A percentile compares a stretch with the other conserved stretches of the same genome.
Evolutionary conservation across 2,113 vertebrate genomes (phyloP).

Genomic region (Dicentrarchus labrax): DNA sequence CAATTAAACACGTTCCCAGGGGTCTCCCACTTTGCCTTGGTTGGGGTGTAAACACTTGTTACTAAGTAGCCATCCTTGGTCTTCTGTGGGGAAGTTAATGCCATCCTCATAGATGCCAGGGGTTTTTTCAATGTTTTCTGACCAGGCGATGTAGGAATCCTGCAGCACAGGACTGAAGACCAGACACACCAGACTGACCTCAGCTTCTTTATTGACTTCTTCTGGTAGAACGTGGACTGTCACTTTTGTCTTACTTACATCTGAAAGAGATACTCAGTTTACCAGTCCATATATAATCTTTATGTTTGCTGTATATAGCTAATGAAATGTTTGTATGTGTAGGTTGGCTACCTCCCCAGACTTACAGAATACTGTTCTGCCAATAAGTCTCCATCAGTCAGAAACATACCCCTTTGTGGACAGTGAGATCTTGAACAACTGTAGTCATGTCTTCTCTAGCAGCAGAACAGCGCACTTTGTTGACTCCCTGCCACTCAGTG

Average conservation of each 20-base stretch:
- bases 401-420: conserved; percentile 27
- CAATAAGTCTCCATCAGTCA: background rate
- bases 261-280: conserved; percentile 34
- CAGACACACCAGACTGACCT: conserved; percentile 54
- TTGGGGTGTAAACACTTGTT: conserved; percentile 43
- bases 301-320: background rate
- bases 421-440: background rate
- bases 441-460: rapidly evolving
- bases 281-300: background rate
- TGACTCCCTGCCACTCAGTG: rapidly evolving
- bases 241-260: background rate
- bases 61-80: background rate
- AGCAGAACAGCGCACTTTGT: conserved; percentile 41
- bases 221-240: background rate
- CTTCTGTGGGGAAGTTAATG: background rate
- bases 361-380: background rate
- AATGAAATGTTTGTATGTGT: background rate
- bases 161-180: background rate
- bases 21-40: rapidly evolving
- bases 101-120: rapidly evolving
- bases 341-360: background rate
- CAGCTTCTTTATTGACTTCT: rapidly evolving
- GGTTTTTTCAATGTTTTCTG: rapidly evolving
- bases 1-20: rapidly evolving
- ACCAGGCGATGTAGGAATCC: conserved; percentile 51